Evolutionary conservation across 53 echinoderm and acorn worm genomes (phyloP), one percentile per base, ranked within the genome.

Genomic region (Holothuria leucospilota): DNA sequence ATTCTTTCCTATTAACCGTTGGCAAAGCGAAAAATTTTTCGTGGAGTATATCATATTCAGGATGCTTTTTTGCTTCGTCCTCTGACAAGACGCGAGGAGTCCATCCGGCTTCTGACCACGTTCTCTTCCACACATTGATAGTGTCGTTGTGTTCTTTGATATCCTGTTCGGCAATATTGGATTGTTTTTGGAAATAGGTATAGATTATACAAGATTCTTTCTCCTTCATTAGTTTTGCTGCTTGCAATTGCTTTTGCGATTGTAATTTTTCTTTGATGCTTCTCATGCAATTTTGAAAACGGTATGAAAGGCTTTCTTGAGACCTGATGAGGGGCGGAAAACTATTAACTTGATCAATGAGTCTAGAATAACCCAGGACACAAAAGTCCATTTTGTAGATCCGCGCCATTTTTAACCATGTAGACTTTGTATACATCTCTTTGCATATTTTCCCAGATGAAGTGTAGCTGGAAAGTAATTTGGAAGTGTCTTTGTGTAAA

Each of bases 321-420:
- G 56, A 56, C 56, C 56, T 56, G 56, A 13, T 16, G 15, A 18
- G 56, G 18, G 75, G 28, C 8, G 75, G 75, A 20, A 41, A 13
- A 42, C 21, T 10, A 23, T 1, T 26, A 2, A 52, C 21, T 80
- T 80, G 59, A 15, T 59, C 13, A 12, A 80, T 20, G 16, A 56
- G 26, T 20, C 59, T 80, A 21, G 80, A 80, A 20, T 80, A 80
- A 6, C 80, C 80, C 4, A 80, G 62, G 34, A 56, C 56, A 20
- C 80, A 80, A 61, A 80, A 80, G 38, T 80, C 80, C 34, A 80
- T 2, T 14, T 62, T 59, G 52, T 80, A 80, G 26, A 80, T 80
- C 24, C 61, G 59, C n/a, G 80, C 61, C 80, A 80, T 80, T 61
- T 61, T 80, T 18, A 27, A 18, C 80, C 80, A 80, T 6, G 80